Evolutionary conservation across 2,888 invertebrate genomes (phyloP), one percentile per base, ranked within the genome.

Genomic region (Lasius fuliginosus): DNA sequence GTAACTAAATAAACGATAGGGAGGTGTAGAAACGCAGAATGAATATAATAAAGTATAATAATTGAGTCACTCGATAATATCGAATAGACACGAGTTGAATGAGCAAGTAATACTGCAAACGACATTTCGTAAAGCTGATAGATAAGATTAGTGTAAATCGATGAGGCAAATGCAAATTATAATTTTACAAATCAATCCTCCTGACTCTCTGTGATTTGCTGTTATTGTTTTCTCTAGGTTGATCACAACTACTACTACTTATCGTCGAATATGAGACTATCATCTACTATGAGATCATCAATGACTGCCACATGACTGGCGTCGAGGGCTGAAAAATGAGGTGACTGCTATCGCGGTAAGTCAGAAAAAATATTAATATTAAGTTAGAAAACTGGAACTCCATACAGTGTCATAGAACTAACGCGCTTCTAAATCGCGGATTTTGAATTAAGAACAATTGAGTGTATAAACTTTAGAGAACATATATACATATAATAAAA

Each of bases 301-400:
- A 84, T 87, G 83, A 86, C 85, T 85, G 91, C 90, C 92, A 88
- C 92, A 92, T 91, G 90, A 92, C 91, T 92, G 92, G 91, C 90
- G 79, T 88, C 89, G 42, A 46, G 49, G 60, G 27, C 11, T 23
- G 23, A 71, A 42, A 62, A 46, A 58, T 46, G 12, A 40, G 11
- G n/a, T 12, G 46, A 3, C 71, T 56, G 40, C 18, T 15, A 68
- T 46, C 9, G 18, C 9, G 56, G 74, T 79, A 27, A 79, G 74
- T 33, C 40, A n/a, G 12, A 56, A 36, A 53, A 5, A 1, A 30
- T 60, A n/a, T 42, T 46, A 67, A 23, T n/a, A 4, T 4, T 15
- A 23, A 23, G 23, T 23, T 23, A 23, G 15, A 62, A 33, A 30
- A 23, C 12, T 40, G 23, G 5, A 12, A 15, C 1, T 65, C 0